Percentiles rank a stretch among this genome's conserved stretches.
Conservation (phyloP, 2,888 invertebrate species). For the Baronia brevicornis region DNA sequence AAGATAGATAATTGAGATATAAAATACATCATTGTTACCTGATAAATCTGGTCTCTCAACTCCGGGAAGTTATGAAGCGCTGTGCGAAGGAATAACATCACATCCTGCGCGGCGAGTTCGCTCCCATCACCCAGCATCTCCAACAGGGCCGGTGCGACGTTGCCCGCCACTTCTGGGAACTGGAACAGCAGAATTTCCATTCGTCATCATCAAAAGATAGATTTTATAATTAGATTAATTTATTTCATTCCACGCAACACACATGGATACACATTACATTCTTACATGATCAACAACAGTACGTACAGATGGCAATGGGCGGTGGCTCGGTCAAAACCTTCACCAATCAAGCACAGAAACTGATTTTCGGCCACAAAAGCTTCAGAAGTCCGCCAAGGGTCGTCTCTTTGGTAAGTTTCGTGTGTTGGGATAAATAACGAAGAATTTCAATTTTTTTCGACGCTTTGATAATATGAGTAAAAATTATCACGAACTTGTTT, state of each 20-base stretch:
- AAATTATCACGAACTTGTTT: too few relatives aligned
- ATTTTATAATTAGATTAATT: too few relatives aligned
- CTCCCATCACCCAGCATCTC: conserved; percentile 94
- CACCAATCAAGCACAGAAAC: too few relatives aligned
- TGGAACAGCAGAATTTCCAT: conserved; percentile 20
- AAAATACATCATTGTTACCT: conserved; percentile 67
- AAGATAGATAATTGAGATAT: neutral
- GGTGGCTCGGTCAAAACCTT: too few relatives aligned
- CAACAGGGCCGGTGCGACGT: conserved; percentile 94
- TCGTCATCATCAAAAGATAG: too few relatives aligned
- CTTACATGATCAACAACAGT: neutral
- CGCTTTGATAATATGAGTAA: too few relatives aligned
- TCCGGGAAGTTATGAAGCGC: conserved; percentile 95
- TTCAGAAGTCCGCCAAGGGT: too few relatives aligned
- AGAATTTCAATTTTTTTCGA: too few relatives aligned
- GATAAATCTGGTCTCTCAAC: conserved; percentile 87
- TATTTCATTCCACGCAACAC: too few relatives aligned
- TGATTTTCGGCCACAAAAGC: too few relatives aligned
- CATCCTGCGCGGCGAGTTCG: conserved; percentile 94
- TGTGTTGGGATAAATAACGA: too few relatives aligned
- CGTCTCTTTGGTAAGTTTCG: too few relatives aligned
- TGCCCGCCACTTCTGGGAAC: conserved; percentile 95
- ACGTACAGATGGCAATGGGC: neutral
- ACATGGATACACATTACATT: neutral
- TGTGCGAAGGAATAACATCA: conserved; percentile 94